These are phyloP conservation scores for Zaprionus gabonicus DNA, from an alignment of 1,140 invertebrate species.

Conservation along the genomic window DNA sequence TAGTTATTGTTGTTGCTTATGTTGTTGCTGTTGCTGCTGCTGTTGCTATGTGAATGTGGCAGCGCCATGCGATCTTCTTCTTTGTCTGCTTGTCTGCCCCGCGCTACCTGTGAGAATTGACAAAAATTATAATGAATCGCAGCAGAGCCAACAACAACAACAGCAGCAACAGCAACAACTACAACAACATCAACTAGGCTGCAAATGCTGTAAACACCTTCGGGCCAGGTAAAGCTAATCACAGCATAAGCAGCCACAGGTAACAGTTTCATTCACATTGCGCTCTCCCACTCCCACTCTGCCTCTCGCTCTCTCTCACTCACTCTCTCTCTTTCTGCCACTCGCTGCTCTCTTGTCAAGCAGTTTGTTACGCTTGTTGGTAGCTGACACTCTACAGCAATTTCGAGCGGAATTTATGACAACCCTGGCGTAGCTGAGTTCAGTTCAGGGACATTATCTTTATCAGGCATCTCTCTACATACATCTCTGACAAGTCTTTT, in stretches of 20 bases:
- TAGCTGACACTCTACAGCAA: constrained; percentile 66
- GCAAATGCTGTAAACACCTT: constrained; percentile 55
- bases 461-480: constrained; percentile 31
- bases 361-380: constrained; percentile 77
- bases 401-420: constrained; percentile 69
- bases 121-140: constrained; percentile 79
- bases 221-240: constrained; percentile 69
- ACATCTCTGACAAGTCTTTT: constrained; percentile 33
- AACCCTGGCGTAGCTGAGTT: constrained; percentile 28
- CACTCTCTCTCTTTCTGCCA: constrained; percentile 8
- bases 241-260: constrained; percentile 56
- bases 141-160: constrained; percentile 14
- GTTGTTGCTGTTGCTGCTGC: constrained; percentile 6
- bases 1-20: constrained; percentile 7
- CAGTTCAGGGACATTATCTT: constrained; percentile 45
- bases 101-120: constrained; percentile 71
- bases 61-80: constrained; percentile 69
- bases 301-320: not conserved
- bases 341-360: constrained; percentile 30
- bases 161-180: not conserved
- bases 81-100: constrained; percentile 38
- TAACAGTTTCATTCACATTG: constrained; percentile 74
- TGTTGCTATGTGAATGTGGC: constrained; percentile 55
- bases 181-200: not conserved
- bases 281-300: not conserved